These are phyloP conservation scores for Tribolium madens DNA, from an alignment of 1,140 invertebrate species.

Conservation along the genomic window DNA sequence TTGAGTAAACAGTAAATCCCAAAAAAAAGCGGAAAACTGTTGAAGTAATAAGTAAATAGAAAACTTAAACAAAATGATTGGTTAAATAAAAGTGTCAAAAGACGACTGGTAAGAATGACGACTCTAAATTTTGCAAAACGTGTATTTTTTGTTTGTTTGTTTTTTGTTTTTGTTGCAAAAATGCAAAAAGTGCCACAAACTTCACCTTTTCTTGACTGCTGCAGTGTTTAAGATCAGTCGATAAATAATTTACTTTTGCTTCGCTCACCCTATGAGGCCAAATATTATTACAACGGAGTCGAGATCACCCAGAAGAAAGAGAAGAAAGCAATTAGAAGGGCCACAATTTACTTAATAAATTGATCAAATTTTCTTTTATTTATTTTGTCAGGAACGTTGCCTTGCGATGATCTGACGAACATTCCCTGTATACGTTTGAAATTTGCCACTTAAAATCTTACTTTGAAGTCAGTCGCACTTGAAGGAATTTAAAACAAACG, in stretches of 20 bases:
- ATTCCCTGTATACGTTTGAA: slow-evolving; percentile 18
- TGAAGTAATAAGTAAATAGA: slow-evolving; percentile 7
- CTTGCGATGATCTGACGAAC: slow-evolving; percentile 3
- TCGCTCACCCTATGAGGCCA: not conserved
- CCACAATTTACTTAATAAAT: slow-evolving; percentile 31
- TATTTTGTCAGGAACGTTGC: not conserved
- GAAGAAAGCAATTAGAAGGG: slow-evolving; percentile 11
- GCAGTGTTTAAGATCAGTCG: not conserved
- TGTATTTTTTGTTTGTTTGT: too few species aligned
- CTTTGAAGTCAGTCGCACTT: slow-evolving; percentile 33
- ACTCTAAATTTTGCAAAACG: not conserved
- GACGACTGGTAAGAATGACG: not conserved
- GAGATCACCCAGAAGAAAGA: slow-evolving; percentile 15
- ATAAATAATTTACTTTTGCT: not conserved
- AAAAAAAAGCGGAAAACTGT: not conserved
- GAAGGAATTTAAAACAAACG: slow-evolving; percentile 35
- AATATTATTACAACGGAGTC: slow-evolving; percentile 5
- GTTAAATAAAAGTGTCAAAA: slow-evolving; percentile 4
- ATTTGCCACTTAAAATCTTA: slow-evolving; percentile 31
- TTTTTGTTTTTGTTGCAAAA: too few species aligned
- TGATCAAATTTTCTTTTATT: slow-evolving; percentile 17
- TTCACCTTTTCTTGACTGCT: not conserved
- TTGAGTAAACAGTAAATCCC: not conserved
- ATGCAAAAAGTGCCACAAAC: too few species aligned
- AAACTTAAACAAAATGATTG: slow-evolving; percentile 12